These are phyloP conservation scores for Brachyptera risi DNA, from an alignment of 2,888 invertebrate genomes.

Conservation along the genomic window DNA sequence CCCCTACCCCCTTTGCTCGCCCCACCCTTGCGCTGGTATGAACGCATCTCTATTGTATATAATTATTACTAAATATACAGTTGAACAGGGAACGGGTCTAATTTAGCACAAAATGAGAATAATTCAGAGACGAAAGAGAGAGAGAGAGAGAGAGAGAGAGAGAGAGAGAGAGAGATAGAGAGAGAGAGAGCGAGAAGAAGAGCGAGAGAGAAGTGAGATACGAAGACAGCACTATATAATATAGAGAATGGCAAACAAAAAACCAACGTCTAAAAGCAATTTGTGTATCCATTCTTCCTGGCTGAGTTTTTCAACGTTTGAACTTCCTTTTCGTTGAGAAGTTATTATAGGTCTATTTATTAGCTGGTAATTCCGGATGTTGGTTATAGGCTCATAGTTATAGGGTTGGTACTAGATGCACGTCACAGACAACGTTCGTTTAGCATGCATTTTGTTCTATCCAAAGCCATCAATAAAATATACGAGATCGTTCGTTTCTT, in stretches of 20 bases:
- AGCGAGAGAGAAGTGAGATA: too few relatives aligned
- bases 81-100: constrained; percentile 8
- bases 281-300: constrained; percentile 10
- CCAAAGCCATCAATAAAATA: too few relatives aligned
- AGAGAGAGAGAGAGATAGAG: too few relatives aligned
- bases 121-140: constrained; percentile 1
- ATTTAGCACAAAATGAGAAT: constrained; percentile 18
- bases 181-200: not conserved
- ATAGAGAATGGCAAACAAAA: not conserved
- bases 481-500: too few relatives aligned
- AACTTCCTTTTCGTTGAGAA: constrained; percentile 14
- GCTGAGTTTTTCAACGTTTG: too few relatives aligned
- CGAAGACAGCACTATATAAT: too few relatives aligned
- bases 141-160: not conserved
- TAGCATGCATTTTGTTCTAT: too few relatives aligned
- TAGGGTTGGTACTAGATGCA: too few relatives aligned
- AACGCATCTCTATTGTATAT: constrained; percentile 1
- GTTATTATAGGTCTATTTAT: constrained; percentile 17
- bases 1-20: too few relatives aligned
- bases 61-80: constrained; percentile 22
- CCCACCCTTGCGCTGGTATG: not conserved
- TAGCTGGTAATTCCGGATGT: too few relatives aligned
- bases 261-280: constrained; percentile 5
- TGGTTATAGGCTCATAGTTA: too few relatives aligned
- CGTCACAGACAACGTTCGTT: too few relatives aligned